Base-by-base conservation (phyloP, 1,140 invertebrate species). In the Hylyphantes graminicola region DNA sequence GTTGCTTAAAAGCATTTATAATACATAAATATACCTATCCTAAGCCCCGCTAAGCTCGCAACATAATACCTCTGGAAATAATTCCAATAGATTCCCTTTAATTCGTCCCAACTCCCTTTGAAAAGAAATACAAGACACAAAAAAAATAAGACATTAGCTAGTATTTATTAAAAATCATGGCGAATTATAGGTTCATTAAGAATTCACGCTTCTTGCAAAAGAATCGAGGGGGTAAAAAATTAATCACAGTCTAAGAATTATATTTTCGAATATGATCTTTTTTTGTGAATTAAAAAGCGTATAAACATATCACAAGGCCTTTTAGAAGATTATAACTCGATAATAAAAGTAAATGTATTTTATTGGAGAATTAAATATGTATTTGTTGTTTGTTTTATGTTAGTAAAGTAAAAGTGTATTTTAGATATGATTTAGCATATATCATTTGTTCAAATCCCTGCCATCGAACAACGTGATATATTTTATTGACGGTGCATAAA, bases 161-260 rank as follows among this genome's bases (percentile, higher is more conserved):
- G 72, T 83, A 83, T 83, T 83, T 83, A 75, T 83, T 74, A 83
- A 83, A 83, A 83, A 83, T 83, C 51, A 53, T 50, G n/a, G 51
- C 61, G 72, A 83, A 83, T 83, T 83, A 83, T 65, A 83, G 65
- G 50, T 83, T 83, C 80, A 74, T 83, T 83, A 83, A 21, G 57
- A 83, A 83, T 83, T 83, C 74, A 83, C 65, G 80, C 80, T 21
- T 19, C n/a, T n/a, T 70, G 19, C 48, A 59, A 76, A 8, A 19
- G 35, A 35, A 35, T 35, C 35, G 35, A 7, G 7, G 19, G 17
- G 17, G 51, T 51, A 80, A 72, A 81, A 81, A 73, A 64, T 81
- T 81, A 73, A 68, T 73, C 68, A 63, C 72, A 65, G 57, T 61
- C 59, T 21, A 12, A 19, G 70, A 54, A 72, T 81, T 72, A 83